Conservation (phyloP, 2,888 invertebrate species). For the Limnephilus auricula region DNA sequence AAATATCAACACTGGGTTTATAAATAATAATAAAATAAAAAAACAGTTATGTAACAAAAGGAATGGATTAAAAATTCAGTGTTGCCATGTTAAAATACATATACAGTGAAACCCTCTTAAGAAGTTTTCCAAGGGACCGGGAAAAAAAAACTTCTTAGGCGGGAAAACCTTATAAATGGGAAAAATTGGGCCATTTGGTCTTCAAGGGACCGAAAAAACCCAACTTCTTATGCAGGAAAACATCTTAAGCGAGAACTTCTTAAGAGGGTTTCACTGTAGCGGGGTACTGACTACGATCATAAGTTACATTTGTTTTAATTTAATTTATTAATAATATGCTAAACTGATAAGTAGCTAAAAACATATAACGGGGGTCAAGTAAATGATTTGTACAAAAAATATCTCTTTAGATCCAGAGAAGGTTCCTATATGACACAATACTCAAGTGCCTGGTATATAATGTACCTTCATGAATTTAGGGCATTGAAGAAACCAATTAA, state of each 20-base stretch:
- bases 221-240: too few relatives aligned
- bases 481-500: not conserved
- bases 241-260: too few relatives aligned
- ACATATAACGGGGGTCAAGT: not conserved
- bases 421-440: not conserved
- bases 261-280: too few relatives aligned
- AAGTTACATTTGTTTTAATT: not conserved
- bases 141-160: too few relatives aligned
- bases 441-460: not conserved
- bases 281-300: not conserved
- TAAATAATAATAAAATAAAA: not conserved
- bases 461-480: not conserved
- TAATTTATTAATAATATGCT: not conserved
- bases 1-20: slow-evolving; percentile 14
- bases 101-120: too few relatives aligned
- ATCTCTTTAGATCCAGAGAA: not conserved
- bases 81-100: not conserved
- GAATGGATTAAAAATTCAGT: slow-evolving; percentile 28
- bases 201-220: too few relatives aligned
- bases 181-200: too few relatives aligned
- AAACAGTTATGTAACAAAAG: slow-evolving; percentile 6
- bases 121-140: too few relatives aligned
- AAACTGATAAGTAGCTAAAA: not conserved
- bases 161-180: too few relatives aligned
- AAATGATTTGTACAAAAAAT: not conserved